Conservation (phyloP, 1,140 invertebrate species). For the Dolichoris vasculosae region DNA sequence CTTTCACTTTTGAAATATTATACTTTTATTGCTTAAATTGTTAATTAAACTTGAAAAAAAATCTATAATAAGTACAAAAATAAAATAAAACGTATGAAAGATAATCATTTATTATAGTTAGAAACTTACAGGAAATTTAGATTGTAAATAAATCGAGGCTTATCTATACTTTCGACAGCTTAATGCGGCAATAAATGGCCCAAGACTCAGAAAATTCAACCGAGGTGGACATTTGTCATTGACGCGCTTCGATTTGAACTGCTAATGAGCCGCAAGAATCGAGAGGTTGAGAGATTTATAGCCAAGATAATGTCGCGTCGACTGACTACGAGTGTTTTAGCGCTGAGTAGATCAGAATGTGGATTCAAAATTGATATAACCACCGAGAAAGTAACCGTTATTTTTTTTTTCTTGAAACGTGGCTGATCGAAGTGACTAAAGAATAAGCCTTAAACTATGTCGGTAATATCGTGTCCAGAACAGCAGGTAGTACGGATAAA, state of each 20-base stretch:
- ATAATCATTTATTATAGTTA: not conserved
- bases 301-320: constrained; percentile 40
- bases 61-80: not conserved
- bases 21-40: not conserved
- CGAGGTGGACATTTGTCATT: constrained; percentile 48
- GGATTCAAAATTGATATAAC: constrained; percentile 49
- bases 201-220: constrained; percentile 27
- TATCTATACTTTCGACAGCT: constrained; percentile 41
- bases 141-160: constrained; percentile 45
- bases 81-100: constrained; percentile 1
- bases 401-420: not conserved
- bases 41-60: not conserved
- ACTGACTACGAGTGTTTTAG: constrained; percentile 51
- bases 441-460: constrained; percentile 38
- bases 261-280: constrained; percentile 52
- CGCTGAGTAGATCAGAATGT: constrained; percentile 49
- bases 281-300: constrained; percentile 42
- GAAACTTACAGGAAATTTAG: constrained; percentile 30
- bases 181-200: constrained; percentile 44
- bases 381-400: constrained; percentile 36
- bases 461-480: constrained; percentile 10
- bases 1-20: not conserved
- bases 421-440: constrained; percentile 12
- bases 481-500: constrained; percentile 13
- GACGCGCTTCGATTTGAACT: constrained; percentile 49